Conservation (phyloP, 2,113 vertebrate genomes). For the Pristiophorus japonicus region DNA sequence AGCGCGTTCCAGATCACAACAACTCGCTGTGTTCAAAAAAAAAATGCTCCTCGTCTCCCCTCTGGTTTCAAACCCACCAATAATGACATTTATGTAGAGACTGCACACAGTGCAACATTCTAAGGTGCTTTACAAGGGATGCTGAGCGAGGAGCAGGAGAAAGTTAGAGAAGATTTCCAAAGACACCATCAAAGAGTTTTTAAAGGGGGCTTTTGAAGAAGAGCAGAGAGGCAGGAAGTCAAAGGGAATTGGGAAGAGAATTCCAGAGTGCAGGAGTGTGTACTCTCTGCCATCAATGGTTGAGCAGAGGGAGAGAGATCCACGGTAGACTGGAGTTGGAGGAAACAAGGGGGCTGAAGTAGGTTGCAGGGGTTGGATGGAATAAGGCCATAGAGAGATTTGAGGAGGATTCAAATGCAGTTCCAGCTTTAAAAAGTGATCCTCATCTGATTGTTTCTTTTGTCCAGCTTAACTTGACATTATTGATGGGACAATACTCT, state of each 20-base stretch:
- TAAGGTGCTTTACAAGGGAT: not conserved
- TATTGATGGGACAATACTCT: not conserved
- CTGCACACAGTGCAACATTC: not conserved
- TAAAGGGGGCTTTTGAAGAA: not conserved
- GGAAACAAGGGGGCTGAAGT: not conserved
- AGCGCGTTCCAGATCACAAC: not conserved
- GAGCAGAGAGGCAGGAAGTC: not conserved
- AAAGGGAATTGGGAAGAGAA: not conserved
- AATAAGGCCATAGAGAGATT: not conserved
- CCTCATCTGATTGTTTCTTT: not conserved
- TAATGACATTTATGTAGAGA: not conserved
- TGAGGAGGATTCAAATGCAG: not conserved
- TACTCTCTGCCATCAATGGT: not conserved
- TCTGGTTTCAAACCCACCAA: too few relatives aligned
- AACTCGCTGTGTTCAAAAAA: not conserved
- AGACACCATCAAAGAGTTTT: not conserved
- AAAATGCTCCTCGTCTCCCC: too few relatives aligned
- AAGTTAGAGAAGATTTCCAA: not conserved
- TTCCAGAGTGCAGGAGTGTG: not conserved
- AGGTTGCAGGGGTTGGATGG: not conserved
- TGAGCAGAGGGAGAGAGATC: not conserved
- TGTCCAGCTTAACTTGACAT: too few relatives aligned
- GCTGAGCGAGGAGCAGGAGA: not conserved
- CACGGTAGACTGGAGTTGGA: not conserved
- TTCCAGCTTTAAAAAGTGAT: not conserved